Evolutionary conservation across 2,113 vertebrate species (phyloP).

Genomic region (Excalfactoria chinensis): DNA sequence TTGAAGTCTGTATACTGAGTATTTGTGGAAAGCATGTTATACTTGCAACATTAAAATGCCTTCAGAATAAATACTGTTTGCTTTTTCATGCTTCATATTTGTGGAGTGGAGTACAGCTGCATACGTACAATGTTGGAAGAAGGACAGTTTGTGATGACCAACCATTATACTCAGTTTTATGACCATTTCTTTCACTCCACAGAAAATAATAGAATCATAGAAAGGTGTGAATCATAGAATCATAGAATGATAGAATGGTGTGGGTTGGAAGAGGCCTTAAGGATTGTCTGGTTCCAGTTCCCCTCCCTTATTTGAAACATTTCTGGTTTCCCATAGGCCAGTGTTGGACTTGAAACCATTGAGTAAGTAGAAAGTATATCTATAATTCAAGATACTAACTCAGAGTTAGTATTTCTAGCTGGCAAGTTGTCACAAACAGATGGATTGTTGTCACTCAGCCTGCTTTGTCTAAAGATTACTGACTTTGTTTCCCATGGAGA

Average conservation of each 20-base stretch:
- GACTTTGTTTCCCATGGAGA: neutral
- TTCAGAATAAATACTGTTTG: conserved; percentile 12
- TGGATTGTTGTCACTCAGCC: neutral
- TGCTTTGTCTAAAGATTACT: neutral
- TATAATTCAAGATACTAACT: neutral
- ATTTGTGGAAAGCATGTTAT: conserved; percentile 1
- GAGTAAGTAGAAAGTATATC: neutral
- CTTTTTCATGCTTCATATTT: neutral
- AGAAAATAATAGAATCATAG: neutral
- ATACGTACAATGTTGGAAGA: neutral
- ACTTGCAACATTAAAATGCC: conserved; percentile 22
- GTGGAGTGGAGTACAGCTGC: neutral
- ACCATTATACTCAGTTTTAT: neutral
- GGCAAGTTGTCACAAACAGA: neutral
- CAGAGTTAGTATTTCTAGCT: neutral
- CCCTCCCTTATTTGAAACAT: neutral
- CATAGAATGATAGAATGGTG: no score
- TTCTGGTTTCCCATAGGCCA: neutral
- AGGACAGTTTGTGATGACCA: neutral
- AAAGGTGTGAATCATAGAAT: no score
- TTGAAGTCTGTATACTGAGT: neutral
- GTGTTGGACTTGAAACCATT: neutral
- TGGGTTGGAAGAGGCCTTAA: no score
- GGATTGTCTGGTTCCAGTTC: no score
- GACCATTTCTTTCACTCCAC: neutral